Base-by-base conservation (phyloP, 1,140 invertebrate genomes). In the Drosophila bipectinata region DNA sequence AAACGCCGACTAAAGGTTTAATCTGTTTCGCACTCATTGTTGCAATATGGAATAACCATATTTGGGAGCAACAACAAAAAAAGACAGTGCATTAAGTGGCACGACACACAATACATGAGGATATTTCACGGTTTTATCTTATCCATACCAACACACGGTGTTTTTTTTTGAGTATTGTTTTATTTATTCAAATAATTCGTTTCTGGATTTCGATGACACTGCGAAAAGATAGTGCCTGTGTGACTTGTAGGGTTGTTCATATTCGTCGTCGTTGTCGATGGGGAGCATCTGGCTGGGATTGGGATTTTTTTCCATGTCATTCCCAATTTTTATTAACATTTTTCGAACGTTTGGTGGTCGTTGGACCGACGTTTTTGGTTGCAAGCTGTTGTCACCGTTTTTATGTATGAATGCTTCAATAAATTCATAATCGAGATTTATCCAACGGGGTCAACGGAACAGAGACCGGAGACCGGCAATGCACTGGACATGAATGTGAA, bases 121-220 rank as follows among this genome's bases (percentile, higher is more conserved):
- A 60, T 39, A 44, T 61, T 12, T 73, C 30, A 57, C 55, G 28
- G 44, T 7, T 55, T 55, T 73, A 73, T 73, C 69, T 73, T 73
- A 73, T 73, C 71, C 9, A 10, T 0, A 37, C 1, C 9, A 2
- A 7, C n/a, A 63, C 56, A 51, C 44, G 48, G 52, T 44, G 26
- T 34, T 52, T 62, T 34, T 52, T 62, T n/a, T 44, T 34, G 41
- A 26, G 26, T 10, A 24, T 58, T 37, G 34, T 57, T 57, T 71
- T 57, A 69, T 69, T 49, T 47, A 26, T 39, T 30, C 45, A 12
- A 67, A 63, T 37, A 26, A 44, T 44, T 18, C 41, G 41, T 44
- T 44, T 44, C 8, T 32, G 14, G n/a, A n/a, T 55, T 69, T 67
- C 34, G 15, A 30, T 55, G 49, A 48, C 41, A 18, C 26, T 39